Evolutionary conservation across 2,888 invertebrate genomes (phyloP).

Genomic region (Tigriopus californicus): DNA sequence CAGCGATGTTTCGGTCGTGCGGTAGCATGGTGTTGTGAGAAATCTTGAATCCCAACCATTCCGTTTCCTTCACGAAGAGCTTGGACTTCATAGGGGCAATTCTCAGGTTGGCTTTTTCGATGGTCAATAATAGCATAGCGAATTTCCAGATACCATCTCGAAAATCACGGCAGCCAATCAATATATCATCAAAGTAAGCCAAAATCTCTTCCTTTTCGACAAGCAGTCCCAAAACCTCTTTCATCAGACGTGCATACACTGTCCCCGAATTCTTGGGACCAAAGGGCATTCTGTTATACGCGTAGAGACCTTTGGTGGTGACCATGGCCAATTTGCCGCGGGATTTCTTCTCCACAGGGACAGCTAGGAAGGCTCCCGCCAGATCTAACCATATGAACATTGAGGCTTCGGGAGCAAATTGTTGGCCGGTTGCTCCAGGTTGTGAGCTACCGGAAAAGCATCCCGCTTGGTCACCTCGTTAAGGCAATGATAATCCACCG

Average conservation of each 20-base stretch:
- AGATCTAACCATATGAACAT: background rate
- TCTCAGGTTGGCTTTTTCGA: constrained; percentile 10
- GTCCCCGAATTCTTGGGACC: background rate
- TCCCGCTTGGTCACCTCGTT: background rate
- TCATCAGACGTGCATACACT: background rate
- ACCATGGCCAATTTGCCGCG: background rate
- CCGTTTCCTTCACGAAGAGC: constrained; percentile 14
- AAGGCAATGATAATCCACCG: background rate
- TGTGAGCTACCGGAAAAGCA: background rate
- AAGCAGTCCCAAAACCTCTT: background rate
- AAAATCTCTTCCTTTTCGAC: background rate
- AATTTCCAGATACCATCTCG: constrained; percentile 15
- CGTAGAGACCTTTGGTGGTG: background rate
- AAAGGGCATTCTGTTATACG: background rate
- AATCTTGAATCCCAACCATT: constrained; percentile 18
- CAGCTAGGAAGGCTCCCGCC: constrained; percentile 1
- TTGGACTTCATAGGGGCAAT: constrained; percentile 18
- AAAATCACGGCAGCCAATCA: constrained; percentile 17
- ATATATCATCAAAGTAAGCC: constrained; percentile 17
- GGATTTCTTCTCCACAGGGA: background rate
- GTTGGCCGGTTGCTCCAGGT: background rate
- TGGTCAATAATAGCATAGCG: background rate
- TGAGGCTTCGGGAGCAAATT: background rate
- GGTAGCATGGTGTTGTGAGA: constrained; percentile 12
- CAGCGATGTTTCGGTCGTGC: constrained; percentile 16